Conservation (phyloP, 2,888 invertebrate species). For the Atethmia centrago region DNA sequence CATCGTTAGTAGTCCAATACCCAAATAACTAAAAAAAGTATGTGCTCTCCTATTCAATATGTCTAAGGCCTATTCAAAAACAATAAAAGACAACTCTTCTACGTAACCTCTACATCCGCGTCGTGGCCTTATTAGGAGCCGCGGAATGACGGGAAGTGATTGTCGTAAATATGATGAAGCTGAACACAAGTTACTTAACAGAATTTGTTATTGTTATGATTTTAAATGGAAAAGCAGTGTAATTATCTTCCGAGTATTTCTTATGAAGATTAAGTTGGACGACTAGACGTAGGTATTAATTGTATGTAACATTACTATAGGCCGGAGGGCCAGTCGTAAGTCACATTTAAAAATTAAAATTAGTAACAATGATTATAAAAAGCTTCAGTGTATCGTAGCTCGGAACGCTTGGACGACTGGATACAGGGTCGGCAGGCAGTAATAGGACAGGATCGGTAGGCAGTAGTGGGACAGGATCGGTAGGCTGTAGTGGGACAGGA, state of each 20-base stretch:
- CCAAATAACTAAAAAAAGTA: background rate
- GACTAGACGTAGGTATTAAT: background rate
- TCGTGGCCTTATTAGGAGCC: slow-evolving; percentile 71
- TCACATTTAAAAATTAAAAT: no score
- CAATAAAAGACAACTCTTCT: slow-evolving; percentile 56
- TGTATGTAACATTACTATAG: no score
- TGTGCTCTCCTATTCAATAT: background rate
- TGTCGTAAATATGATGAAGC: slow-evolving; percentile 77
- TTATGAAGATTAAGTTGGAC: background rate
- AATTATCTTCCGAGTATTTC: background rate
- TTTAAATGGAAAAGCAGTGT: slow-evolving; percentile 9
- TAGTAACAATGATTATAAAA: no score
- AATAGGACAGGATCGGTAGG: no score
- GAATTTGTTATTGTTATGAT: slow-evolving; percentile 56
- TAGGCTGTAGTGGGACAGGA: no score
- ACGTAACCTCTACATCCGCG: slow-evolving; percentile 60
- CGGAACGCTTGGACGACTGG: no score
- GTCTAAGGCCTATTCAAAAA: slow-evolving; percentile 5
- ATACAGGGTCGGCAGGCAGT: no score
- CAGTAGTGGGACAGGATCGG: no score
- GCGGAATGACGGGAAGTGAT: slow-evolving; percentile 78
- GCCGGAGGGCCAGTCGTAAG: no score
- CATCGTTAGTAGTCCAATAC: background rate
- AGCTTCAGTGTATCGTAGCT: no score
- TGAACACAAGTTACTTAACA: slow-evolving; percentile 71